Evolutionary conservation across 2,888 invertebrate genomes (phyloP), one percentile per base, ranked within the genome.

Genomic region (Diadegma fenestrale): DNA sequence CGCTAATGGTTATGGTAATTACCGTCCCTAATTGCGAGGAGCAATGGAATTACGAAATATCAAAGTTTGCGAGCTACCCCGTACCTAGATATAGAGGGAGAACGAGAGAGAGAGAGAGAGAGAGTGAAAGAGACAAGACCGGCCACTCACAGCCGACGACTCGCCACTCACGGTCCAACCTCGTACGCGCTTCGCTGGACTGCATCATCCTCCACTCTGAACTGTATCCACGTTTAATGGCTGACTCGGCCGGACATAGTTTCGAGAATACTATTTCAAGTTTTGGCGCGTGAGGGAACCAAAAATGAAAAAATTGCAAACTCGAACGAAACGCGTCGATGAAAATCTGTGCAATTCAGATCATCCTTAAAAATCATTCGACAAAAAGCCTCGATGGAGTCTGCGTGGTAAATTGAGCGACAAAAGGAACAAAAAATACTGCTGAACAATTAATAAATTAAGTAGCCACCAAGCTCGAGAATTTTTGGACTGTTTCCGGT

Each of bases 1-100:
- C 92, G 91, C 93, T 93, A 94, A 94, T 94, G 94, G 93, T 94
- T 93, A 93, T 93, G 93, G 93, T 93, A 94, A 94, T 94, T 93
- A 94, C 93, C 91, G 88, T 90, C 91, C 93, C 93, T 94, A 93
- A 94, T 93, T 93, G 93, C 93, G 89, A 92, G 91, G 89, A 92
- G 92, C 93, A 93, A 93, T 93, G 93, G 92, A 93, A 94, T 94
- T 94, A 93, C 93, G 92, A 93, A 93, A 93, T 93, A 94, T 93
- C 93, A 93, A 93, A 93, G 93, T 93, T 93, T 88, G 84, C 77
- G 80, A 83, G 77, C 73, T 66, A 78, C 68, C 69, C 68, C 69
- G 30, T 68, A 80, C 58, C 22, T 58, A 58, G 58, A 58, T 26
- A 58, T 2, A 12, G 58, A 26, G 26, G 26, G 26, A 26, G 58